Evolutionary conservation across 2,113 vertebrate genomes (phyloP), one percentile per base, ranked within the genome.

Genomic region (Sisor rabdophorus): DNA sequence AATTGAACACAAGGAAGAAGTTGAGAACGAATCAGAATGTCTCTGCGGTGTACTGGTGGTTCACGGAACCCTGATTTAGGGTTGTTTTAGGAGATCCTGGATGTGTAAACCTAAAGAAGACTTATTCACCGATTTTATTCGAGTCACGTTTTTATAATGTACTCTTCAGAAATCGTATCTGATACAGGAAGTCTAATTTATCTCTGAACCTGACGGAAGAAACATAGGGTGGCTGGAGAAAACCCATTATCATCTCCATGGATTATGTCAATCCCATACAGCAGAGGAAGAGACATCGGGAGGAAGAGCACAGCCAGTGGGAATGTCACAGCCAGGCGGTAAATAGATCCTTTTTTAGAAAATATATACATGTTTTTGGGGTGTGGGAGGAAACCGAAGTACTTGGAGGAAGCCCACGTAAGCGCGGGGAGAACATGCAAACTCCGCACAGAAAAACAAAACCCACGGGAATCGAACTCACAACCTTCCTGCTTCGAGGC

Each of bases 251-350:
- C 40, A 56, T 78, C 52, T 53, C 71, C 8, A 86, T 86, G 85
- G 83, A 87, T 47, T 87, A 55, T 74, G 28, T 83, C 24, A 64
- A 54, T 52, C 12, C 77, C 20, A 16, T 79, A 6, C 24, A 84
- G 20, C 83, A 84, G 53, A 87, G 81, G 61, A 87, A 87, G 69
- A 81, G 86, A 74, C 79, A 79, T 15, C 79, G 50, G 20, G 73
- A 83, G 56, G 81, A 44, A 67, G 82, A 84, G 20, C 28, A 59
- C 54, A 80, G 63, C 13, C 40, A 58, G 12, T 71, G 71, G 77
- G 52, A 64, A 44, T 44, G 40, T 44, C 40, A 44, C 55, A 76
- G 59, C 22, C 75, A 78, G 61, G 3, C 81, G 70, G 84, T 85
- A 80, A 85, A 79, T 52, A 67, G 15, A 2, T n/a, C 15, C 22